phyloP scores from a whole-genome alignment of 2,113 vertebrate genomes.

The Tapirus terrestris region DNA sequence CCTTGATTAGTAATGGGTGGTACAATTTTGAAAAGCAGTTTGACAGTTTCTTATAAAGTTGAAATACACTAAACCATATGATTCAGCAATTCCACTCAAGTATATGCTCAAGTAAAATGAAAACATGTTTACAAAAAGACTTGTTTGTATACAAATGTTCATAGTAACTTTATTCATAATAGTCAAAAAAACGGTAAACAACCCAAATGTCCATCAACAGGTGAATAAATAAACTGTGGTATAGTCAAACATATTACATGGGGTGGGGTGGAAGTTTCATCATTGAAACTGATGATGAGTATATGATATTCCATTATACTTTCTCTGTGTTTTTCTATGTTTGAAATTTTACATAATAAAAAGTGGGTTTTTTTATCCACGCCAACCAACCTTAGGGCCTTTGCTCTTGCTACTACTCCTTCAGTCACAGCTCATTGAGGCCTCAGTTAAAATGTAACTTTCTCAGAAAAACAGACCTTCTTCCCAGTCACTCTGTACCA shows the following conservation, averaged over 20 bases:
- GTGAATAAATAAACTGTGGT: background rate
- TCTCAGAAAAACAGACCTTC: background rate
- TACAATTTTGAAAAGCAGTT: constrained; percentile 30
- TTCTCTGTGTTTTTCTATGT: background rate
- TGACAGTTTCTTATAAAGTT: constrained; percentile 36
- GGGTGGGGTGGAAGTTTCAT: background rate
- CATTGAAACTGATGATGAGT: background rate
- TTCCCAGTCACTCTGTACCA: background rate
- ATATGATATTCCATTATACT: background rate
- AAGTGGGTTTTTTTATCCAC: background rate
- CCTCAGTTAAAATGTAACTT: background rate
- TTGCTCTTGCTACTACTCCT: background rate
- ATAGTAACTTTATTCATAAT: constrained; percentile 37
- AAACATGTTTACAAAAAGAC: constrained; percentile 23
- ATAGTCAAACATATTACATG: background rate
- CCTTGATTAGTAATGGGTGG: constrained; percentile 29
- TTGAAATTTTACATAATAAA: background rate
- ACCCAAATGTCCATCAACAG: background rate
- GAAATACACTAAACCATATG: constrained; percentile 40
- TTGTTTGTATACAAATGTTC: background rate
- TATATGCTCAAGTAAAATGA: constrained; percentile 34
- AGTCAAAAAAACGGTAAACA: background rate
- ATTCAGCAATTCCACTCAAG: background rate
- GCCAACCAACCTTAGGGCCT: background rate
- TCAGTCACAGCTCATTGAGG: background rate